phyloP scores from a whole-genome alignment of 1,140 invertebrate species.

The Pararge aegeria region DNA sequence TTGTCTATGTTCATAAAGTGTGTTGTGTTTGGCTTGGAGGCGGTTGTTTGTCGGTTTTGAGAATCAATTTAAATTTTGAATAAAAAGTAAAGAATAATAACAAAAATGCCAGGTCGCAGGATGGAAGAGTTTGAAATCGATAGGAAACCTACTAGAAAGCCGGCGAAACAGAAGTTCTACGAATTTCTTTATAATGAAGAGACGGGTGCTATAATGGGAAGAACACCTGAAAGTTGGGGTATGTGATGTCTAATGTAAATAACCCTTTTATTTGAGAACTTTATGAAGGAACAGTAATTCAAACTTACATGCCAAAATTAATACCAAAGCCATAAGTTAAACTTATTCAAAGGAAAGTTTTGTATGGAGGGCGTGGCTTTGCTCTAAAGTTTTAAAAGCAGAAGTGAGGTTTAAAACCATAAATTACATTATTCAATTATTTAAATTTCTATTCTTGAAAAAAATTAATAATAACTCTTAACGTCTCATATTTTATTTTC shows the following conservation, averaged over 20 bases:
- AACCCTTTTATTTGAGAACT: background rate
- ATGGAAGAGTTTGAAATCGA: conserved; percentile 63
- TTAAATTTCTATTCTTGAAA: too few relatives aligned
- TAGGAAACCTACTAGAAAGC: conserved; percentile 44
- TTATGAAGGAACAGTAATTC: background rate
- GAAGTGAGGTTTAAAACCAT: background rate
- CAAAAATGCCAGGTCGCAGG: conserved; percentile 46
- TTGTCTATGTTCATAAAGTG: background rate
- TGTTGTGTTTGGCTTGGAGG: conserved; percentile 14
- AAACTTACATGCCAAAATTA: background rate
- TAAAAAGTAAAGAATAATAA: conserved; percentile 6
- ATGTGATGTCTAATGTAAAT: conserved; percentile 56
- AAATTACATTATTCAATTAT: background rate
- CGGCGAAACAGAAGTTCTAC: conserved; percentile 41
- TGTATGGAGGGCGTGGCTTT: conserved; percentile 23
- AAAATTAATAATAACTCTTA: too few relatives aligned
- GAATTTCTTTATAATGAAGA: conserved; percentile 86
- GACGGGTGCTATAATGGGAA: conserved; percentile 86
- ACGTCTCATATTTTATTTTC: too few relatives aligned
- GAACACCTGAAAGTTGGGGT: conserved; percentile 89
- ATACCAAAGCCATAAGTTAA: background rate
- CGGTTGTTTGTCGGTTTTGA: conserved; percentile 21
- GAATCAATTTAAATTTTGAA: conserved; percentile 4
- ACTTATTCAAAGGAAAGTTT: background rate
- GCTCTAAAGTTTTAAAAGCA: background rate